Percentiles rank a stretch among this genome's conserved stretches.
These are phyloP conservation scores for Tiliqua scincoides DNA, from an alignment of 2,113 vertebrate genomes.

Conservation along the genomic window DNA sequence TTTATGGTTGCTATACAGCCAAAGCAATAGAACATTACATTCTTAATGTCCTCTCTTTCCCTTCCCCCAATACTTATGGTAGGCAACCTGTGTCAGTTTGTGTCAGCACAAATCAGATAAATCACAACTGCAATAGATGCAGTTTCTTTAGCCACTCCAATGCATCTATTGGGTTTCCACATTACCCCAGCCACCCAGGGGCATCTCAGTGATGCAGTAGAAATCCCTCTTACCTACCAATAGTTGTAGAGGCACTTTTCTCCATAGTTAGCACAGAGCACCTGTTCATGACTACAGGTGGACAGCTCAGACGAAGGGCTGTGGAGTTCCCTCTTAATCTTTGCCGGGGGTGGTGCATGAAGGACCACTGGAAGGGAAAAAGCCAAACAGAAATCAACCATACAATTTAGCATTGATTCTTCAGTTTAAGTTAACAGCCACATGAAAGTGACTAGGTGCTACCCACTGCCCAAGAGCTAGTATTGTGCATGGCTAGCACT, in stretches of 20 bases:
- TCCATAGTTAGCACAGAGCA: constrained; percentile 86
- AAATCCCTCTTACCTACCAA: constrained; percentile 78
- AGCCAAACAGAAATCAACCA: not conserved
- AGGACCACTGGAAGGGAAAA: constrained; percentile 86
- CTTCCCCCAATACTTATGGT: no score
- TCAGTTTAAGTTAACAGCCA: not conserved
- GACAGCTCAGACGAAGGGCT: constrained; percentile 89
- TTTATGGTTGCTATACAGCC: not conserved
- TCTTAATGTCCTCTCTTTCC: not conserved
- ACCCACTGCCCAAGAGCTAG: not conserved
- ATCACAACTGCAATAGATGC: not conserved
- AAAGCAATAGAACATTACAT: not conserved
- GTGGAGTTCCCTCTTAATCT: constrained; percentile 94
- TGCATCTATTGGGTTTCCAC: not conserved
- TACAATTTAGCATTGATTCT: not conserved
- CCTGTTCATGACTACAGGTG: constrained; percentile 89
- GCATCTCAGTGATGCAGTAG: not conserved
- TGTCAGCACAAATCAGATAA: not conserved
- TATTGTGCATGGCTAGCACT: no score
- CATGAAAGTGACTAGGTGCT: not conserved
- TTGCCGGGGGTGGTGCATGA: constrained; percentile 90
- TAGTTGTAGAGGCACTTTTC: constrained; percentile 99
- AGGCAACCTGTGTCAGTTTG: not conserved
- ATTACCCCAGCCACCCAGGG: no score
- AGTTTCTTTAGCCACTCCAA: not conserved